These are phyloP conservation scores for Saxidomus purpurata DNA, from an alignment of 1,140 invertebrate genomes.

Conservation along the genomic window DNA sequence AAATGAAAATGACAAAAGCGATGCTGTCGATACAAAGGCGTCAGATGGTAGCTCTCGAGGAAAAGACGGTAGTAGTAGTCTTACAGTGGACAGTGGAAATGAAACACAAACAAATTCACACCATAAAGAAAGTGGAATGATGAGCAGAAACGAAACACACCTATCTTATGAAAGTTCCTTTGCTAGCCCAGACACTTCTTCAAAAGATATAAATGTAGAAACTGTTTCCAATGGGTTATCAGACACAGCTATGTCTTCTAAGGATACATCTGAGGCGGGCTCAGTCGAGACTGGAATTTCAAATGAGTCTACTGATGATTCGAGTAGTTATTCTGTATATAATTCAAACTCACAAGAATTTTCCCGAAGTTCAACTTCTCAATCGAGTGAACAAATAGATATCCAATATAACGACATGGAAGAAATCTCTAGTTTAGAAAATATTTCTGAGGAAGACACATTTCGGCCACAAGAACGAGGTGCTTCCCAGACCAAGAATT, in stretches of 20 bases:
- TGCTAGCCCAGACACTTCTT: no score
- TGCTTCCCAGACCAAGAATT: no score
- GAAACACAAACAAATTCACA: no score
- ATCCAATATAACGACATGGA: background rate
- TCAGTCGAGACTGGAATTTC: background rate
- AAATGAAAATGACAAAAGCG: constrained; percentile 6
- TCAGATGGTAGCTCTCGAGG: background rate
- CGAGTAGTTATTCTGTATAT: background rate
- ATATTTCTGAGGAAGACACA: background rate
- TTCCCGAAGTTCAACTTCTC: background rate
- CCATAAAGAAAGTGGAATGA: no score
- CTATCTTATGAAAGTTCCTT: no score
- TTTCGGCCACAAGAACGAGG: no score
- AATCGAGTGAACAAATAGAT: background rate
- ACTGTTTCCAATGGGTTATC: no score
- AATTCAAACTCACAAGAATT: background rate
- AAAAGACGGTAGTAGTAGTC: background rate
- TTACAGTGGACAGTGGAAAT: background rate
- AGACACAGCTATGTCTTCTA: no score
- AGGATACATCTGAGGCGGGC: no score
- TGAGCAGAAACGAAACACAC: no score
- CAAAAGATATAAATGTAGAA: no score
- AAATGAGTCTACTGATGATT: background rate
- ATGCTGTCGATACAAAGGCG: background rate
- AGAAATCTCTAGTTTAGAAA: background rate